These are phyloP conservation scores for Gonioctena quinquepunctata DNA, from an alignment of 1,140 invertebrate species.

Conservation along the genomic window DNA sequence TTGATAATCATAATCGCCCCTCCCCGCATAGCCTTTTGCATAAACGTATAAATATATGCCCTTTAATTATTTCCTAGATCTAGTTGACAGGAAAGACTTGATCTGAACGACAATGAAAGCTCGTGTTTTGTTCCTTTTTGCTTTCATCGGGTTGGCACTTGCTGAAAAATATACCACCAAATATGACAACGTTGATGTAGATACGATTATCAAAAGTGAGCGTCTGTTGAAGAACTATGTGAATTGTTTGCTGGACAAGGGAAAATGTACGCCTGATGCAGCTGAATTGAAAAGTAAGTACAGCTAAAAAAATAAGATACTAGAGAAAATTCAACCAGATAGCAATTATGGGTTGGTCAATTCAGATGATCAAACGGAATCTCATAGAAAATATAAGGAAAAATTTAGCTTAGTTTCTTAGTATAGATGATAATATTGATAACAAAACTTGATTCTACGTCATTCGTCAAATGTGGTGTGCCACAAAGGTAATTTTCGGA, in stretches of 20 bases:
- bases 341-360: neutral
- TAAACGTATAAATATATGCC: constrained; percentile 2
- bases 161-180: constrained; percentile 67
- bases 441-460: too few species aligned
- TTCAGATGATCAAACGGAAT: too few species aligned
- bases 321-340: neutral
- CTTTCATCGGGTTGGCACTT: neutral
- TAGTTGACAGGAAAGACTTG: neutral
- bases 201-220: constrained; percentile 69
- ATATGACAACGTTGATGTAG: constrained; percentile 72
- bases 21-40: neutral
- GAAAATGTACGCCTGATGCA: constrained; percentile 70
- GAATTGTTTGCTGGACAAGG: constrained; percentile 69
- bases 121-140: neutral
- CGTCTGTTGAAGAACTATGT: constrained; percentile 67
- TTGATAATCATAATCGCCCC: neutral
- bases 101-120: neutral
- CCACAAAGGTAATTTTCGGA: too few species aligned
- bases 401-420: too few species aligned
- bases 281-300: constrained; percentile 69
- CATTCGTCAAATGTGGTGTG: too few species aligned
- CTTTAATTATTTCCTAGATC: neutral
- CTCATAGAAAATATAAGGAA: too few species aligned
- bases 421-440: too few species aligned
- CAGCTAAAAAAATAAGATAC: neutral